Evolutionary conservation across 2,113 vertebrate genomes (phyloP).

Genomic region (Malurus cyaneus): DNA sequence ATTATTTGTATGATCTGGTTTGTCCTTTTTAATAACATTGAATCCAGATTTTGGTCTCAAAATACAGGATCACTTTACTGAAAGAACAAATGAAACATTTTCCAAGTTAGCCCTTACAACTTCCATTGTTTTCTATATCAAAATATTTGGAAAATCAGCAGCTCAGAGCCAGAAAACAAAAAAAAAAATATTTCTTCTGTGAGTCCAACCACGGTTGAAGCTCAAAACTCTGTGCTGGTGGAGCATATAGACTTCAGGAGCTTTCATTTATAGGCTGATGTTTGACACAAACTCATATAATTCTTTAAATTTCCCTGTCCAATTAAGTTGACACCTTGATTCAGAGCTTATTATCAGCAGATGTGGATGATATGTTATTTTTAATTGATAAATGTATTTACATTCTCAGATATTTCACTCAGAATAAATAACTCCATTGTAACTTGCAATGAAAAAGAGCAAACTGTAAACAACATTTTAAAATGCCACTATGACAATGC

Average conservation of each 20-base stretch:
- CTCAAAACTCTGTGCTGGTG: not conserved
- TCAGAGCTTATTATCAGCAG: not conserved
- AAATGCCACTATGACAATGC: not conserved
- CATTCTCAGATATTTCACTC: not conserved
- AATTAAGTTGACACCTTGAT: not conserved
- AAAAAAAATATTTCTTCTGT: not conserved
- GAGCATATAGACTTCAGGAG: not conserved
- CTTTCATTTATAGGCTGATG: not conserved
- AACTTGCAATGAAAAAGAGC: not conserved
- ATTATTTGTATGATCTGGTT: not conserved
- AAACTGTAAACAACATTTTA: not conserved
- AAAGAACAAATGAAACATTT: not conserved
- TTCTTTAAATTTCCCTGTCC: not conserved
- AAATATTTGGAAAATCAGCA: not conserved
- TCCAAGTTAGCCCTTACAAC: not conserved
- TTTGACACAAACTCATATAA: not conserved
- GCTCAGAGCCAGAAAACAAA: not conserved
- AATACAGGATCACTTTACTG: not conserved
- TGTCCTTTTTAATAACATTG: not conserved
- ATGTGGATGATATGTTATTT: rapidly evolving
- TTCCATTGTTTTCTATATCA: not conserved
- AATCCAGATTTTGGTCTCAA: not conserved
- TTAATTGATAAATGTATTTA: not conserved
- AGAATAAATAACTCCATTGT: not conserved
- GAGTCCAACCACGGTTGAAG: not conserved